phyloP scores from a whole-genome alignment of 2,113 vertebrate genomes.

The Colistium nudipinnis region DNA sequence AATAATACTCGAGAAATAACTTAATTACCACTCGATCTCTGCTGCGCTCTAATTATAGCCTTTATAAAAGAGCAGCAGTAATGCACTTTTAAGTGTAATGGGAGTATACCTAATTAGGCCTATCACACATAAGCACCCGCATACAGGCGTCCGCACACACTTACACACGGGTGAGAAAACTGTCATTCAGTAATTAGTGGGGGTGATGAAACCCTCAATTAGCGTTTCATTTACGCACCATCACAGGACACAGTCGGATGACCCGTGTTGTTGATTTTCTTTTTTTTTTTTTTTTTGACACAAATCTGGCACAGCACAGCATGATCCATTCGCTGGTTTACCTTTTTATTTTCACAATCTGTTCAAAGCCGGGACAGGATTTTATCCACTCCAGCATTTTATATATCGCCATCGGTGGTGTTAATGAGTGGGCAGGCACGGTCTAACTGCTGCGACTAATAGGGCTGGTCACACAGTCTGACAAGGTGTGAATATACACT shows the following conservation, averaged over 20 bases:
- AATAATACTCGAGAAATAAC: slow-evolving; percentile 72
- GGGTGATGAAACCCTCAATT: slow-evolving; percentile 73
- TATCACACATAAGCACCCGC: slow-evolving; percentile 50
- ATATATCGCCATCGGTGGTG: slow-evolving; percentile 39
- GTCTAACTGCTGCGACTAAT: slow-evolving; percentile 47
- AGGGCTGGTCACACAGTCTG: slow-evolving; percentile 44
- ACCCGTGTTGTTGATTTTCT: slow-evolving; percentile 44
- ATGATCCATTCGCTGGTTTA: slow-evolving; percentile 14
- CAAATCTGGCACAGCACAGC: slow-evolving; percentile 15
- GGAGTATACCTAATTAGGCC: slow-evolving; percentile 76
- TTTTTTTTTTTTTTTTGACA: slow-evolving; percentile 50
- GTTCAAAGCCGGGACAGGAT: slow-evolving; percentile 43
- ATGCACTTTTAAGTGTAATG: slow-evolving; percentile 78
- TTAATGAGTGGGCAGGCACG: slow-evolving; percentile 51
- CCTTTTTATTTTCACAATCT: slow-evolving; percentile 37
- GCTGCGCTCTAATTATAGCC: slow-evolving; percentile 69
- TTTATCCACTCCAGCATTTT: slow-evolving; percentile 13
- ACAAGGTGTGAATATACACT: slow-evolving; percentile 51
- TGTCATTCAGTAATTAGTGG: slow-evolving; percentile 69
- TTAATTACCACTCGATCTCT: slow-evolving; percentile 73
- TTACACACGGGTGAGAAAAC: slow-evolving; percentile 57
- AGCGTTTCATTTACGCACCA: slow-evolving; percentile 66
- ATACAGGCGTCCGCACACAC: slow-evolving; percentile 24
- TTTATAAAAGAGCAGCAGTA: slow-evolving; percentile 76
- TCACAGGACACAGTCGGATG: slow-evolving; percentile 43